phyloP scores from a whole-genome alignment of 1,140 invertebrate species.

The Drosophila grimshawi region DNA sequence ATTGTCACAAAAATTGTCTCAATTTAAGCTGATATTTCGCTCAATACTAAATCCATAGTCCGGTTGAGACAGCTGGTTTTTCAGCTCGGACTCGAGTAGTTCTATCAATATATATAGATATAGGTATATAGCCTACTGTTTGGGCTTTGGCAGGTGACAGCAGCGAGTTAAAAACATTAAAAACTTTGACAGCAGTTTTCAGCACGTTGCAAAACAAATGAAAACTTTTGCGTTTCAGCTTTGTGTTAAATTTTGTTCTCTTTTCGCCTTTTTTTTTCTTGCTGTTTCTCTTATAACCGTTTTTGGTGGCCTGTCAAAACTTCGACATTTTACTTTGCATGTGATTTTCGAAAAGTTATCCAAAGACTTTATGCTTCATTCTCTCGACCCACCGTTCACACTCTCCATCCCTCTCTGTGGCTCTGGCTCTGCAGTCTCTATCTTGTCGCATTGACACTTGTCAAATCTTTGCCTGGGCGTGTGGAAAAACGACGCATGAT shows the following conservation, averaged over 20 bases:
- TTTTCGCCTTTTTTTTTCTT: neutral
- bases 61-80: conserved; percentile 5
- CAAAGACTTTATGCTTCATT: conserved; percentile 17
- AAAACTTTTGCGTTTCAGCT: conserved; percentile 68
- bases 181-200: conserved; percentile 76
- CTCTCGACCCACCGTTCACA: neutral
- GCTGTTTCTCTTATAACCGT: neutral
- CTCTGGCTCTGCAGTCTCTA: conserved; percentile 17
- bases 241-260: conserved; percentile 61
- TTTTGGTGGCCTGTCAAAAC: conserved; percentile 33
- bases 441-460: conserved; percentile 76
- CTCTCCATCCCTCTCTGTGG: neutral
- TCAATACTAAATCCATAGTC: neutral
- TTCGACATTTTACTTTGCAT: conserved; percentile 48
- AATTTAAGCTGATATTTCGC: too few species aligned
- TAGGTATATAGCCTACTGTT: conserved; percentile 35
- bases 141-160: conserved; percentile 61
- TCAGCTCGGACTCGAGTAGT: neutral
- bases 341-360: conserved; percentile 28
- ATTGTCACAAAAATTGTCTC: too few species aligned
- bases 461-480: conserved; percentile 75
- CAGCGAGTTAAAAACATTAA: conserved; percentile 75
- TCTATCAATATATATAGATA: conserved; percentile 12
- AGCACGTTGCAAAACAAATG: conserved; percentile 71
- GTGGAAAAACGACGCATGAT: conserved; percentile 76